Percentiles rank a stretch among this genome's conserved stretches.
Conservation (phyloP, 2,888 invertebrate species). For the Desoria tigrina region DNA sequence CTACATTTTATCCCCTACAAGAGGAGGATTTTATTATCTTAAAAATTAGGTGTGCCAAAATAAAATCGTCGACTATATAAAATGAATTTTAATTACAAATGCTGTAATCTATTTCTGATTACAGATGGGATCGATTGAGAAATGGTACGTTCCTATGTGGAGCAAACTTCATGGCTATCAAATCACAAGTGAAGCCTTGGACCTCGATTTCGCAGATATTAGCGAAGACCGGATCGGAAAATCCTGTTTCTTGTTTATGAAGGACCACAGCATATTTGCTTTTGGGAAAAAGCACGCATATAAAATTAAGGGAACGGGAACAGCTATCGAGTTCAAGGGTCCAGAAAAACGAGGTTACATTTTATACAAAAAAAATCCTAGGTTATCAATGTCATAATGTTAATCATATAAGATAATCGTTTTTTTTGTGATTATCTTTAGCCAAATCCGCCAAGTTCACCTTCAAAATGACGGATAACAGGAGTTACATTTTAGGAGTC, state of each 20-base stretch:
- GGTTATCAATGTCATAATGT: too few species aligned
- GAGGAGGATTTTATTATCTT: too few species aligned
- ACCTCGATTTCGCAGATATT: neutral
- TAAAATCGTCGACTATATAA: neutral
- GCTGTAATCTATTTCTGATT: too few species aligned
- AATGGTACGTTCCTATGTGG: constrained; percentile 12
- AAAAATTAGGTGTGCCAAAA: too few species aligned
- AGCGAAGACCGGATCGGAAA: too few species aligned
- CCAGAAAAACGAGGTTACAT: too few species aligned
- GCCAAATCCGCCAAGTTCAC: constrained; percentile 9
- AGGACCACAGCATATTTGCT: neutral
- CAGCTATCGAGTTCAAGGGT: neutral
- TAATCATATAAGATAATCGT: too few species aligned
- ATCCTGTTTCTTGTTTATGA: constrained; percentile 6
- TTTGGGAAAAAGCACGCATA: constrained; percentile 5
- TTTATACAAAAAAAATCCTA: too few species aligned
- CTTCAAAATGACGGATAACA: constrained; percentile 13
- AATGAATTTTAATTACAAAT: too few species aligned
- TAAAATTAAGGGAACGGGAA: neutral
- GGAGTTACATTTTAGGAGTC: constrained; percentile 7
- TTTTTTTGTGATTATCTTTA: too few species aligned
- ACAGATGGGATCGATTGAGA: constrained; percentile 5
- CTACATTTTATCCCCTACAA: too few species aligned
- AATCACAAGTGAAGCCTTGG: neutral
- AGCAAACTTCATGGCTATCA: constrained; percentile 4